A percentile compares a stretch with the other conserved stretches of the same genome.
Evolutionary conservation across 2,113 vertebrate species (phyloP).

Genomic region (Tetrax tetrax): DNA sequence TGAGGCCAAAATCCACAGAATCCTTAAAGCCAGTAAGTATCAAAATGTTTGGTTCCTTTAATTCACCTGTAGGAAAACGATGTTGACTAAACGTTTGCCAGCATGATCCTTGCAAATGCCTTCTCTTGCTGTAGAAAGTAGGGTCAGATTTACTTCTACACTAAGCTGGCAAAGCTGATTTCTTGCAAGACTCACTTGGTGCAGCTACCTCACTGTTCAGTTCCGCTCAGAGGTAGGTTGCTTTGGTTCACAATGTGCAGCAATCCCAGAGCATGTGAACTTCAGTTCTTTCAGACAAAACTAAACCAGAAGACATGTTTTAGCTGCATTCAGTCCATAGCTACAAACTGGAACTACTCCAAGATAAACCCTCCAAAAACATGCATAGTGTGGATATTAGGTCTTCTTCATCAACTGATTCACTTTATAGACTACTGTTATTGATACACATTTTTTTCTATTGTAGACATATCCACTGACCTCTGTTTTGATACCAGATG

Average conservation of each 20-base stretch:
- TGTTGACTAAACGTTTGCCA: background rate
- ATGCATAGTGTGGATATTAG: background rate
- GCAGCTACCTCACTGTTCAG: background rate
- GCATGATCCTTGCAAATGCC: background rate
- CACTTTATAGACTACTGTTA: background rate
- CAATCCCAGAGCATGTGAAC: background rate
- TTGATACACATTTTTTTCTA: background rate
- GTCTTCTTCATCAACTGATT: background rate
- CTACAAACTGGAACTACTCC: background rate
- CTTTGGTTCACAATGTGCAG: background rate
- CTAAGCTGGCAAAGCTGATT: background rate
- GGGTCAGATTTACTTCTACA: background rate
- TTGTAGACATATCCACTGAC: background rate
- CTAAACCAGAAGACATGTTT: background rate
- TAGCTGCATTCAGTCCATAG: background rate
- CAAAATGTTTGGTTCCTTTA: background rate
- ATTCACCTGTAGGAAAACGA: background rate
- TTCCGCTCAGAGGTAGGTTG: background rate
- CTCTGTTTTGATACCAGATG: background rate
- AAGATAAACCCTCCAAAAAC: background rate
- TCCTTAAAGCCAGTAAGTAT: slow-evolving; percentile 69
- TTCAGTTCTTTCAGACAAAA: background rate
- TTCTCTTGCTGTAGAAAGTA: background rate
- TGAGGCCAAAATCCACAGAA: slow-evolving; percentile 34
- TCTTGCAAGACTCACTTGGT: background rate